Percentiles rank a stretch among this genome's conserved stretches.
phyloP scores from a whole-genome alignment of 2,797 vertebrate genomes.

The Pseudochromis fuscus region DNA sequence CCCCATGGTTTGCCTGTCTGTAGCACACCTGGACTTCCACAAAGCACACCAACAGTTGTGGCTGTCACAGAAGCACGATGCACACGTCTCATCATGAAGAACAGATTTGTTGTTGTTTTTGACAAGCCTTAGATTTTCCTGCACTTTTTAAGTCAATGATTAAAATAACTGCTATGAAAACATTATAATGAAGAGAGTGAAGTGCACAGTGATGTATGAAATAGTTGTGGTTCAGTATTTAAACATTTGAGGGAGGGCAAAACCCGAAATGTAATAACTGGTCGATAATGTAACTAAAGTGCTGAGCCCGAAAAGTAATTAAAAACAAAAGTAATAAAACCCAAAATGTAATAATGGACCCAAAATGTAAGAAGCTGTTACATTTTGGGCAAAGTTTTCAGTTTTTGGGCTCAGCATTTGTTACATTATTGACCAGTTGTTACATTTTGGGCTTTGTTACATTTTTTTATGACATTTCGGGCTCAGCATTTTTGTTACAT shows the following conservation, averaged over 20 bases:
- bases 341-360: too few species aligned
- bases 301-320: too few species aligned
- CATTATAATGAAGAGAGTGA: background rate
- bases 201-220: background rate
- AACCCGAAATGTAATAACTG: too few species aligned
- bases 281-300: too few species aligned
- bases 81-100: constrained; percentile 22
- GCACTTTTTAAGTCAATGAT: constrained; percentile 11
- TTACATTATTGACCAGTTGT: too few species aligned
- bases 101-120: constrained; percentile 53
- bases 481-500: too few species aligned
- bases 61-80: constrained; percentile 31
- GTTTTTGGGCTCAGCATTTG: too few species aligned
- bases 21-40: constrained; percentile 64
- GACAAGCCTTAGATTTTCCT: constrained; percentile 31
- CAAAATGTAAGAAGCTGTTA: too few species aligned
- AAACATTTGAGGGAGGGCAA: background rate
- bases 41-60: constrained; percentile 29
- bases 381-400: too few species aligned
- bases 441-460: too few species aligned
- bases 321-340: too few species aligned
- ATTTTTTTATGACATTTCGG: too few species aligned
- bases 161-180: constrained; percentile 31
- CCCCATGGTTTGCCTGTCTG: constrained; percentile 58
- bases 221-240: background rate